These are phyloP conservation scores for Archocentrus centrarchus DNA, from an alignment of 2,113 vertebrate genomes.

Conservation along the genomic window DNA sequence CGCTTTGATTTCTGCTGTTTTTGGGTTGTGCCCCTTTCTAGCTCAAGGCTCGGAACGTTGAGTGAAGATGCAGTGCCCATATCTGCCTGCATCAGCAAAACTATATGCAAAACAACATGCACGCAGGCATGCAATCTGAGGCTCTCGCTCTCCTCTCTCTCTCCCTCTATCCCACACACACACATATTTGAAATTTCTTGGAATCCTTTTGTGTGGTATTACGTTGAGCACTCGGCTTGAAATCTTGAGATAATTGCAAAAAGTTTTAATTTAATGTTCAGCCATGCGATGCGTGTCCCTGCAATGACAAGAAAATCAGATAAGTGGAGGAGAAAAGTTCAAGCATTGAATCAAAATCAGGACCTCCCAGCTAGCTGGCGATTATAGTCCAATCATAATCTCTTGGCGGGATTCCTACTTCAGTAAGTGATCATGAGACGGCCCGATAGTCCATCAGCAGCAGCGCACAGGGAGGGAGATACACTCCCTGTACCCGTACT, in stretches of 20 bases:
- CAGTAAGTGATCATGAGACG: conserved; percentile 46
- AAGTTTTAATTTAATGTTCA: conserved; percentile 42
- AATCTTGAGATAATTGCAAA: conserved; percentile 29
- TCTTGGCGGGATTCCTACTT: conserved; percentile 44
- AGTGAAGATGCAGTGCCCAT: conserved; percentile 47
- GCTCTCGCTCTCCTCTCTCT: not conserved
- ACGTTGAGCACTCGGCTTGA: not conserved
- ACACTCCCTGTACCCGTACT: conserved; percentile 2
- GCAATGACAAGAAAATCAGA: conserved; percentile 8
- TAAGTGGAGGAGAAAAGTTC: conserved; percentile 30
- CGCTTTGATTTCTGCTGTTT: conserved; percentile 62
- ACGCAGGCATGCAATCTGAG: conserved; percentile 5
- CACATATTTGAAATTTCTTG: conserved; percentile 24
- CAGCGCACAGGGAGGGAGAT: conserved; percentile 57
- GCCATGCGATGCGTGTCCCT: not conserved
- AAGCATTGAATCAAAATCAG: conserved; percentile 40
- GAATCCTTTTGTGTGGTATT: conserved; percentile 21
- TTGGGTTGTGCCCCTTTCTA: conserved; percentile 50
- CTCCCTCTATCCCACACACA: not conserved
- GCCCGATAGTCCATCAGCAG: conserved; percentile 59
- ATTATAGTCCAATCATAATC: conserved; percentile 60
- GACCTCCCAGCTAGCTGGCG: conserved; percentile 32
- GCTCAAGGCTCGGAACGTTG: conserved; percentile 55
- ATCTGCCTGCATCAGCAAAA: conserved; percentile 70
- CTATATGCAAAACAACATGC: conserved; percentile 54